These are phyloP conservation scores for Leptestheria dahalacensis DNA, from an alignment of 1,140 invertebrate genomes.

Conservation along the genomic window DNA sequence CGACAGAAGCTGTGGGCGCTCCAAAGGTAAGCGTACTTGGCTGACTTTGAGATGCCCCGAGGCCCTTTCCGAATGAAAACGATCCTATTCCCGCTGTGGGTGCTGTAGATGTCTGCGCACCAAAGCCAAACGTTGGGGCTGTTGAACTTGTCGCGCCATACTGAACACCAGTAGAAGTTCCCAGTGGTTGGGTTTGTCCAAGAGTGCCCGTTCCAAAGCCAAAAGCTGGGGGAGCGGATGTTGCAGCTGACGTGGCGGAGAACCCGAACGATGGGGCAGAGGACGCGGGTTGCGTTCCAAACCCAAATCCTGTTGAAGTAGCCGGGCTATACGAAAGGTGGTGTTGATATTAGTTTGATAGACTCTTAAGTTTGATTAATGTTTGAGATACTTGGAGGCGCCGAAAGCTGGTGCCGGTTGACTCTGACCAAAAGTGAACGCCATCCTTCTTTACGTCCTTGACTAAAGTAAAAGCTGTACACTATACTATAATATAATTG, in stretches of 20 bases:
- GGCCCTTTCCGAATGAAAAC: conserved; percentile 12
- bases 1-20: conserved; percentile 10
- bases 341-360: no score
- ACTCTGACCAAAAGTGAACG: not conserved
- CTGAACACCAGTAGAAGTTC: conserved; percentile 16
- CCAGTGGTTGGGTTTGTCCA: conserved; percentile 8
- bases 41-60: conserved; percentile 20
- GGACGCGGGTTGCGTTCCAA: not conserved
- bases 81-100: not conserved
- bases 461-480: not conserved
- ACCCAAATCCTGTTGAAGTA: not conserved
- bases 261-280: not conserved
- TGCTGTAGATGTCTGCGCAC: conserved; percentile 23
- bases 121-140: conserved; percentile 24
- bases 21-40: conserved; percentile 4
- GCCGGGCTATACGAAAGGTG: not conserved
- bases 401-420: not conserved
- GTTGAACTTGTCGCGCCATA: conserved; percentile 11
- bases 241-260: not conserved
- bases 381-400: not conserved
- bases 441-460: not conserved
- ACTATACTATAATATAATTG: not conserved
- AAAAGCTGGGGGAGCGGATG: conserved; percentile 1
- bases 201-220: conserved; percentile 15
- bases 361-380: no score